Base-by-base conservation (phyloP, 2,797 vertebrate genomes). In the Rhyacichthys aspro region DNA sequence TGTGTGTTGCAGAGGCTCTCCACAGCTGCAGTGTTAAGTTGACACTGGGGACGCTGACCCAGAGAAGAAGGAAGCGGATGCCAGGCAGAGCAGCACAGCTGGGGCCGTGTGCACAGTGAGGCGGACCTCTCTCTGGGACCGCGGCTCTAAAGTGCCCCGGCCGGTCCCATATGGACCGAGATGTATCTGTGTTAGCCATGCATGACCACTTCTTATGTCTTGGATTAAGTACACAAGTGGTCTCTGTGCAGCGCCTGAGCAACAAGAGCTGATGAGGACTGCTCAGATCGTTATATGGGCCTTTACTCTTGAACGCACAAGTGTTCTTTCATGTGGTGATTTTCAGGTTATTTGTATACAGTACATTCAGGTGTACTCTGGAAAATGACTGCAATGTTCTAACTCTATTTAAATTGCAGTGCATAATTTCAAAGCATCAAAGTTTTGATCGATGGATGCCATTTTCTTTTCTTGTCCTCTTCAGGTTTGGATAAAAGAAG, bases 11-110 rank as follows among this genome's bases (percentile, higher is more conserved):
- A 68, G 77, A 70, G 76, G 74, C 76, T 81, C 53, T 42, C 60
- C 82, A 77, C 86, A 88, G 83, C 85, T 86, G 84, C 77, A 70
- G 60, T 36, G 12, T 78, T 88, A 76, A 76, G 55, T 55, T 28
- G 48, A 58, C 75, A 61, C 78, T 59, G 63, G 76, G 83, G 82
- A 82, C 74, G 70, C 77, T 81, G 78, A 75, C 39, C 59, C 80
- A 73, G 75, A 78, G 76, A 71, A 62, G 79, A 81, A 57, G 63
- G 56, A 85, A 90, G n/a, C n/a, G n/a, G n/a, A n/a, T n/a, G n/a
- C n/a, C n/a, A n/a, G n/a, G n/a, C n/a, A n/a, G n/a, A n/a, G n/a
- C n/a, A n/a, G n/a, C n/a, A n/a, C n/a, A n/a, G 82, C 84, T 90
- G 89, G 57, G 77, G 62, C 80, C 79, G 72, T 85, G 72, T 84